Percentiles rank a stretch among this genome's conserved stretches.
Evolutionary conservation across 2,797 vertebrate species (phyloP).

Genomic region (Distichodus sexfasciatus): DNA sequence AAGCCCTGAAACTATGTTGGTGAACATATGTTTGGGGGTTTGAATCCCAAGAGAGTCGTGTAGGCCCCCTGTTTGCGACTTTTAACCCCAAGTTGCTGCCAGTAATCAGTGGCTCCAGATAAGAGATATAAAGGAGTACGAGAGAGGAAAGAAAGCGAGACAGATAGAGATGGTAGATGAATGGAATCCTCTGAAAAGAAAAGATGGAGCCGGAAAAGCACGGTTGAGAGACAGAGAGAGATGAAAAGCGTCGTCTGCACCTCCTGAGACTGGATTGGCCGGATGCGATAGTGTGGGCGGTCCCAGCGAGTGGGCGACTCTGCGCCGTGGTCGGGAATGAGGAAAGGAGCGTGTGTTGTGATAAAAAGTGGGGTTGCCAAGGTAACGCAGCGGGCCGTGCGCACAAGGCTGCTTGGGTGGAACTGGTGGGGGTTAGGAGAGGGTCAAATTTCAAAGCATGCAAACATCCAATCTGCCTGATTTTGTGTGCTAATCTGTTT

Average conservation of each 20-base stretch:
- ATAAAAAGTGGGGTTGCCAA: conserved; percentile 77
- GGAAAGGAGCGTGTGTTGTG: conserved; percentile 77
- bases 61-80: too few relatives aligned
- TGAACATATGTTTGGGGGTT: too few relatives aligned
- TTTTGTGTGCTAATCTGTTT: conserved; percentile 18
- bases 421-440: conserved; percentile 63
- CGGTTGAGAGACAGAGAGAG: background rate
- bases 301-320: conserved; percentile 66
- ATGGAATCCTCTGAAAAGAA: background rate
- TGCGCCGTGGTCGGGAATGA: conserved; percentile 71
- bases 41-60: too few relatives aligned
- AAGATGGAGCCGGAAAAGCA: background rate
- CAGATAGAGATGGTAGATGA: background rate
- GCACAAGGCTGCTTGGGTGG: conserved; percentile 63
- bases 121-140: background rate
- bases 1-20: too few relatives aligned
- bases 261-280: too few relatives aligned
- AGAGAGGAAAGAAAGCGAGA: background rate
- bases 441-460: conserved; percentile 77
- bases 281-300: conserved; percentile 15
- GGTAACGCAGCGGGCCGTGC: conserved; percentile 72
- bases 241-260: too few relatives aligned
- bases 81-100: too few relatives aligned
- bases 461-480: conserved; percentile 59
- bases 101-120: too few relatives aligned